phyloP scores from a whole-genome alignment of 2,888 invertebrate species.

The Leptopterna dolabrata region DNA sequence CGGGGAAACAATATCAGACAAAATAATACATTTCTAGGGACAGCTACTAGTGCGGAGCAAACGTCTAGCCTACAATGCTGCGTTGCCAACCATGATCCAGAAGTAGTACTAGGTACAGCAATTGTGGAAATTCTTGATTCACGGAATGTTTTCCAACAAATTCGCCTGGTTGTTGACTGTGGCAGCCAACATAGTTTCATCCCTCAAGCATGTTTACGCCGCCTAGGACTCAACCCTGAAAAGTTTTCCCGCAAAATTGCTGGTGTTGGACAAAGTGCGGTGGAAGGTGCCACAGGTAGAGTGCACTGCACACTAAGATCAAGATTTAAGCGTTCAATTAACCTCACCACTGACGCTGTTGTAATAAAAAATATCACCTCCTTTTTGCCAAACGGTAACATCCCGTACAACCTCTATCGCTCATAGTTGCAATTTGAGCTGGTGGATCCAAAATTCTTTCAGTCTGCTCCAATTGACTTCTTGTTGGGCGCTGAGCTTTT shows the following conservation, averaged over 20 bases:
- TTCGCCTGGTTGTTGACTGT: slow-evolving; percentile 44
- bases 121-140: slow-evolving; percentile 25
- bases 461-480: slow-evolving; percentile 41
- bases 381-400: slow-evolving; percentile 11
- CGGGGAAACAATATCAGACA: background rate
- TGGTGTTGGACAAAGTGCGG: slow-evolving; percentile 33
- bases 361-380: slow-evolving; percentile 39
- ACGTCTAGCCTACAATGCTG: background rate
- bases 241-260: background rate
- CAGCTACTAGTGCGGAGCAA: background rate
- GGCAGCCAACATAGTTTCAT: slow-evolving; percentile 39
- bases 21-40: background rate
- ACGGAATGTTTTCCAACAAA: background rate
- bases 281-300: slow-evolving; percentile 24
- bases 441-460: slow-evolving; percentile 48
- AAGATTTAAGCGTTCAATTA: background rate
- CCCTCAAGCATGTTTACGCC: background rate
- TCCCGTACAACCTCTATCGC: background rate
- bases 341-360: slow-evolving; percentile 18
- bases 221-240: slow-evolving; percentile 17
- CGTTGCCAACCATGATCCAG: background rate
- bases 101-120: slow-evolving; percentile 49
- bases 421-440: slow-evolving; percentile 6
- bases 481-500: slow-evolving; percentile 49
- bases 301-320: slow-evolving; percentile 31